phyloP scores from a whole-genome alignment of 2,113 vertebrate genomes.

The Nicator chloris region DNA sequence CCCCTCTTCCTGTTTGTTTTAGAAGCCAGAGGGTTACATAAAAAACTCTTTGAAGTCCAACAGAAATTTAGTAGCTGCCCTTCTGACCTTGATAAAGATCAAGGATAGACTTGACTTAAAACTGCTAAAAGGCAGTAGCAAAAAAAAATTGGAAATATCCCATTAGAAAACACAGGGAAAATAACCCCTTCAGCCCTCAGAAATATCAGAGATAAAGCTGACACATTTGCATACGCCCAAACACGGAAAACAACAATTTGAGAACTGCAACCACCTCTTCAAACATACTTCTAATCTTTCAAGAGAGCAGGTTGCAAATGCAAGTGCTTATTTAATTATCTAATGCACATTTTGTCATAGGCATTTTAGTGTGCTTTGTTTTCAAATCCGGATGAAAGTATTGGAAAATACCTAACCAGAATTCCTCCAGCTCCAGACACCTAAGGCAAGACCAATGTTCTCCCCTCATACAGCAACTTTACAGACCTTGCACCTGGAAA shows the following conservation, averaged over 20 bases:
- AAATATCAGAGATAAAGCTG: not conserved
- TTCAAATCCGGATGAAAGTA: not conserved
- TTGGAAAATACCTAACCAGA: not conserved
- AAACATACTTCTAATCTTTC: not conserved
- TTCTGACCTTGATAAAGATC: constrained; percentile 21
- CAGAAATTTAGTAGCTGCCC: not conserved
- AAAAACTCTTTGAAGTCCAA: constrained; percentile 3
- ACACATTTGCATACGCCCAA: not conserved
- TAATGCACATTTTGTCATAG: not conserved
- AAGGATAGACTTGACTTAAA: not conserved
- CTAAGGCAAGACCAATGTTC: not conserved
- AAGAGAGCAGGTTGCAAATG: not conserved
- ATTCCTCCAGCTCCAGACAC: not conserved
- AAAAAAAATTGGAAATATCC: not conserved
- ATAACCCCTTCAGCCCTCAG: not conserved
- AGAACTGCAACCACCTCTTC: not conserved
- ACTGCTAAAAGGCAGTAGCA: not conserved
- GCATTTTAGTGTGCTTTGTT: not conserved
- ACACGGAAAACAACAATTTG: not conserved
- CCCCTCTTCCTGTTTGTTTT: constrained; percentile 22
- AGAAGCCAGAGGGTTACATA: not conserved
- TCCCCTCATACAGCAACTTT: not conserved
- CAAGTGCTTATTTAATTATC: not conserved
- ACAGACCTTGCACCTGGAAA: not conserved
- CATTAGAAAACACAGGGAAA: not conserved